These are phyloP conservation scores for Timema podura DNA, from an alignment of 2,888 invertebrate genomes.

Conservation along the genomic window DNA sequence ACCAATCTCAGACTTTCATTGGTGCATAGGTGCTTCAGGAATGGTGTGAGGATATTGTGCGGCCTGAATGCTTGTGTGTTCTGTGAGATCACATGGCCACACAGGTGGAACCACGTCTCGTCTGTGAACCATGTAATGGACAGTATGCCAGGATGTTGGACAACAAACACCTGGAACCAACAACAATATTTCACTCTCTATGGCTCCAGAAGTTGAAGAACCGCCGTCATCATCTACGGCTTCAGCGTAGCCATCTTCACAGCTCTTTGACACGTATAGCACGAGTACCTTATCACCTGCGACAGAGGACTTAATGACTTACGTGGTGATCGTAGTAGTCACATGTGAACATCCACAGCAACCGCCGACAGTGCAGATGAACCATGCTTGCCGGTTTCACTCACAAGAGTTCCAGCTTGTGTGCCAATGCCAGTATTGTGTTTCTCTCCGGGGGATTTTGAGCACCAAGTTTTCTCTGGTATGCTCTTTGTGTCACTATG, in stretches of 20 bases:
- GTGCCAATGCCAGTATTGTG: no score
- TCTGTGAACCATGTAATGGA: no score
- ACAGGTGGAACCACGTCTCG: no score
- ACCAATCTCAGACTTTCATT: no score
- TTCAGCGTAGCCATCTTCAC: neutral
- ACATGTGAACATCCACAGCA: neutral
- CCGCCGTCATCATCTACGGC: no score
- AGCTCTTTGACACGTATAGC: neutral
- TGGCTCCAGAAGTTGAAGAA: neutral
- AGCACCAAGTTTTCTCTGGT: neutral
- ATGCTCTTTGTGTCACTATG: no score
- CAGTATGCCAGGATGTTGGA: no score
- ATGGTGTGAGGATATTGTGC: conserved; percentile 27
- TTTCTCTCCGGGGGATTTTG: neutral
- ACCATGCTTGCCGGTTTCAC: conserved; percentile 1
- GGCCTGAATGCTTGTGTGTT: no score
- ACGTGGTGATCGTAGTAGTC: neutral
- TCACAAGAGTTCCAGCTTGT: no score
- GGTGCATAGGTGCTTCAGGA: conserved; percentile 29
- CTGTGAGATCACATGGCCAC: neutral
- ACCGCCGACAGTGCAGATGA: neutral
- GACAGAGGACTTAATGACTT: neutral
- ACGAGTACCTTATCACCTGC: neutral
- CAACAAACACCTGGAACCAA: no score
- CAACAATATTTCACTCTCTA: no score